Evolutionary conservation across 1,140 invertebrate genomes (phyloP).

Genomic region (Penaeus indicus): DNA sequence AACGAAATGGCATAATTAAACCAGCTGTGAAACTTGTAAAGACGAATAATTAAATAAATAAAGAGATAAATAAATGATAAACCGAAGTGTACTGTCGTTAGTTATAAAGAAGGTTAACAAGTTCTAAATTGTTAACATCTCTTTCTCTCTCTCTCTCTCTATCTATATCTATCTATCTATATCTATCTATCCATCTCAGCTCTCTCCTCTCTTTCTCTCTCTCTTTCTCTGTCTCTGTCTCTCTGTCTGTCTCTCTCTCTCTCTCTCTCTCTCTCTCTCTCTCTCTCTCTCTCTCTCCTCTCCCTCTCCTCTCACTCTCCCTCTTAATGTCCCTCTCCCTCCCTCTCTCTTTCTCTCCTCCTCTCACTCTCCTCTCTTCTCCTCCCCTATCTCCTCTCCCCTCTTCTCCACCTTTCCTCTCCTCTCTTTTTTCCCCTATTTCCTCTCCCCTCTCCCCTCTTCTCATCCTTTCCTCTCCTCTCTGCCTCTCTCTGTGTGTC

Average conservation of each 20-base stretch:
- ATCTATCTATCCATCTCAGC: too few relatives aligned
- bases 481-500: too few relatives aligned
- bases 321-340: neutral
- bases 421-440: constrained; percentile 3
- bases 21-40: too few relatives aligned
- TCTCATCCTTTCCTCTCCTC: too few relatives aligned
- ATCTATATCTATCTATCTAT: too few relatives aligned
- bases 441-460: constrained; percentile 8
- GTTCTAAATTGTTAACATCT: too few relatives aligned
- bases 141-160: neutral
- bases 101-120: too few relatives aligned
- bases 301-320: neutral
- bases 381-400: neutral
- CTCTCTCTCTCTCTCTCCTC: neutral
- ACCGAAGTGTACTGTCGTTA: too few relatives aligned
- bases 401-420: too few relatives aligned
- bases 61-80: too few relatives aligned
- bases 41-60: too few relatives aligned
- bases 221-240: neutral
- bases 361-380: constrained; percentile 2
- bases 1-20: too few relatives aligned
- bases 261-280: neutral
- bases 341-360: constrained; percentile 2
- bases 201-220: constrained; percentile 10
- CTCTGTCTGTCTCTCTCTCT: neutral